Base-by-base conservation (phyloP, 2,113 vertebrate species). In the Kryptolebias marmoratus region DNA sequence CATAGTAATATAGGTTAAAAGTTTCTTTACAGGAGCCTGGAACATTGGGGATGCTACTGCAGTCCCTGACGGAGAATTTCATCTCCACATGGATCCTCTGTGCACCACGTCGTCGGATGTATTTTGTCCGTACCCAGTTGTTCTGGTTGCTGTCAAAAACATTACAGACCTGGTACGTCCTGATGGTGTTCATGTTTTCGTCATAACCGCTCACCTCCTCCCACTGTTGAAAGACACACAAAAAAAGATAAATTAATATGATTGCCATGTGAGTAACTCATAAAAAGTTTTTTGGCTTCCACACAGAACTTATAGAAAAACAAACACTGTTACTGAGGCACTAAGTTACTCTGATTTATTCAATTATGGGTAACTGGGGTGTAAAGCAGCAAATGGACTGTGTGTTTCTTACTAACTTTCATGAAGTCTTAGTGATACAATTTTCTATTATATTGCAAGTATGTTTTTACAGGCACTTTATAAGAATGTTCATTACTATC, bases 171-270 rank as follows among this genome's bases (percentile, higher is more conserved):
- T 99, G 98, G 90, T 99, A 99, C 4, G 98, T 99, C 79, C 98
- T 94, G 77, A 99, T 99, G 0, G 98, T 99, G 93, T 99, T 99
- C 98, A 99, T 99, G 94, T 98, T 96, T 90, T 99, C 98, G 0
- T 99, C 96, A 1, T 99, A 99, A 13, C 98, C 98, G 0, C 98
- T 99, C 91, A 99, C 98, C 87, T 99, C 98, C 92, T 99, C 98
- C 98, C 98, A 99, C 98, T 99, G 95, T 0, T 0, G 89, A 73
- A 71, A 65, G 53, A 79, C 36, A 83, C 28, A 89, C 5, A 53
- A 77, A 1, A 79, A 64, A 68, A 7, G 57, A 18, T 3, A 2
- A 75, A 39, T 88, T 55, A 73, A 82, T 6, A 42, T 48, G 27
- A 64, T 49, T 64, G 16, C 11, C 2, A 28, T 39, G 1, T 30